phyloP scores from a whole-genome alignment of 2,888 invertebrate genomes.

The Amphipyra tragopoginis region DNA sequence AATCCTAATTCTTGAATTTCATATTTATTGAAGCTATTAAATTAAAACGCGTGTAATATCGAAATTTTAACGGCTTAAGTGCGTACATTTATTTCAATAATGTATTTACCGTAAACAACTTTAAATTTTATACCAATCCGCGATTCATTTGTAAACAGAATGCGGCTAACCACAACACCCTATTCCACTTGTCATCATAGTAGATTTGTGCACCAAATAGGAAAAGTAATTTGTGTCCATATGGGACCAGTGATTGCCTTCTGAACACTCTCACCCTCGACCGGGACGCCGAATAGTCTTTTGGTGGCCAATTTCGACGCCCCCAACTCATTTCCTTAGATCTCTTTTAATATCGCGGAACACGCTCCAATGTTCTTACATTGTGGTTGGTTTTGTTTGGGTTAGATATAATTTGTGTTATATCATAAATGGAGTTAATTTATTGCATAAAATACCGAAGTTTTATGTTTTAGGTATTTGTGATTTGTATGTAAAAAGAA shows the following conservation, averaged over 20 bases:
- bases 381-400: slow-evolving; percentile 62
- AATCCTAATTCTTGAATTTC: too few species aligned
- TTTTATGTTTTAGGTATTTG: too few species aligned
- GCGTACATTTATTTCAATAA: neutral
- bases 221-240: slow-evolving; percentile 89
- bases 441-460: slow-evolving; percentile 13
- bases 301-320: slow-evolving; percentile 79
- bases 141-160: slow-evolving; percentile 52
- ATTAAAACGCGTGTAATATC: neutral
- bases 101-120: neutral
- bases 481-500: too few species aligned
- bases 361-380: slow-evolving; percentile 59
- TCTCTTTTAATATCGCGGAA: slow-evolving; percentile 78
- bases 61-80: too few species aligned
- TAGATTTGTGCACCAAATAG: slow-evolving; percentile 78
- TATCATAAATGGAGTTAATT: slow-evolving; percentile 56
- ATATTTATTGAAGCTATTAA: too few species aligned
- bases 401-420: slow-evolving; percentile 61
- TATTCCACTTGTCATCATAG: slow-evolving; percentile 84
- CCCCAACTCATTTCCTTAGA: slow-evolving; percentile 80
- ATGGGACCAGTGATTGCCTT: slow-evolving; percentile 89
- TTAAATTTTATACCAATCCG: slow-evolving; percentile 12
- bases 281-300: slow-evolving; percentile 76
- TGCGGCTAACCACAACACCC: slow-evolving; percentile 74
- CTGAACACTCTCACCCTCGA: slow-evolving; percentile 81